Conservation (phyloP, 2,113 vertebrate species). For the Brachyistius frenatus region DNA sequence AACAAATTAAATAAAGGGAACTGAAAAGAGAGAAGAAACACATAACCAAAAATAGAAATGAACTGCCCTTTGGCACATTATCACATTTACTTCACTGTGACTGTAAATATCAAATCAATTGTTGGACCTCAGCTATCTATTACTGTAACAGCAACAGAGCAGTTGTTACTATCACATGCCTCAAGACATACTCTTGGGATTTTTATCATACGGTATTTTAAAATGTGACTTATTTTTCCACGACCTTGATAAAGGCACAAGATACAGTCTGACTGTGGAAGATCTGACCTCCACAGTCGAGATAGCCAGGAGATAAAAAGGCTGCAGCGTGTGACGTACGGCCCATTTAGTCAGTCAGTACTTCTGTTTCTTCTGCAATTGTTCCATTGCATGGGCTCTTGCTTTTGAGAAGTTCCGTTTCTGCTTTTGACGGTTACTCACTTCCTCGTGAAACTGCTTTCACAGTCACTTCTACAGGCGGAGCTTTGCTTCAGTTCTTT, state of each 20-base stretch:
- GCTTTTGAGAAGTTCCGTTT: slow-evolving; percentile 30
- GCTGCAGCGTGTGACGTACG: not conserved
- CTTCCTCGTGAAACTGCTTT: slow-evolving; percentile 67
- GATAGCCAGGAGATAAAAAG: slow-evolving; percentile 24
- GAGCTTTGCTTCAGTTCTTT: not conserved
- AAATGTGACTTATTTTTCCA: slow-evolving; percentile 23
- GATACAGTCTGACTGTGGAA: too few species aligned
- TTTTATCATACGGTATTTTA: not conserved
- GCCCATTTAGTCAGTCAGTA: slow-evolving; percentile 12
- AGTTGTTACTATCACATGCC: not conserved
- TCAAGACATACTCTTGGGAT: not conserved
- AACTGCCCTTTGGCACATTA: too few species aligned
- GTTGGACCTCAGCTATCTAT: not conserved
- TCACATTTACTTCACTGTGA: not conserved
- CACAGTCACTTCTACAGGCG: not conserved
- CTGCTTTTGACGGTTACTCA: slow-evolving; percentile 46
- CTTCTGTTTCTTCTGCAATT: slow-evolving; percentile 26
- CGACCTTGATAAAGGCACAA: slow-evolving; percentile 1
- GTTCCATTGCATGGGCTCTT: slow-evolving; percentile 59
- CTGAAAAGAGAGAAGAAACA: too few species aligned
- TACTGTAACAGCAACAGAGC: not conserved
- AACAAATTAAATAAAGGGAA: too few species aligned
- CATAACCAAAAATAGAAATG: too few species aligned
- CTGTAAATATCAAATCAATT: not conserved
- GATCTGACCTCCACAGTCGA: slow-evolving; percentile 24